Base-by-base conservation (phyloP, 2,113 vertebrate genomes). In the Eolophus roseicapilla region DNA sequence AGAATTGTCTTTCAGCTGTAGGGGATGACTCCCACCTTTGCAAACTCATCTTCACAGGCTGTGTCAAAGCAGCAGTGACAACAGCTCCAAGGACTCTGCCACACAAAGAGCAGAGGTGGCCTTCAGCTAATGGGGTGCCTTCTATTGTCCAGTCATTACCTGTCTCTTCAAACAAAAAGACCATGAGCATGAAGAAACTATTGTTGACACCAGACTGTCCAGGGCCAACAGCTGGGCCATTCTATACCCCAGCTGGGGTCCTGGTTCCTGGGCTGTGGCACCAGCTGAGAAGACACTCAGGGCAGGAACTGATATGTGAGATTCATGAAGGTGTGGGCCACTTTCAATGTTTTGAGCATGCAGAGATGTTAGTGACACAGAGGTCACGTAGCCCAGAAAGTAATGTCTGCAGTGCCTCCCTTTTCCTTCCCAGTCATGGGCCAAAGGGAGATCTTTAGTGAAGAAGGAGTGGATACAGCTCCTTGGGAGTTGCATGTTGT, bases 1-100 rank as follows among this genome's bases (percentile, higher is more conserved):
- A 90, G 35, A 91, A 84, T 21, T 86, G 60, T 41, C 63, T 95
- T 88, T 84, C 65, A 85, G 69, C 55, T 47, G n/a, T n/a, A 75
- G 57, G 33, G 17, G 39, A 81, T 29, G 74, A 64, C 39, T 93
- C 47, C 44, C 33, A 60, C 35, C 39, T 82, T 75, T 37, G 44
- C 53, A 91, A 84, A 92, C 17, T 92, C 47, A 29, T 18, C 33
- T 86, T 78, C 37, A 39, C 4, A 67, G 50, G 29, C 60, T 86
- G 14, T 23, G 29, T 31, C 2, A 2, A 55, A 2, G 9, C 35
- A 88, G 47, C 17, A 75, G 31, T 5, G 18, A 47, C 35, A 86
- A 50, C 50, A 84, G 20, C 28, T 64, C 39, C 24, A 55, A 93
- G 86, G 35, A 78, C 60, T 80, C 47, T 28, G 9, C 5, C 73